phyloP scores from a whole-genome alignment of 92 coral and sea anemone species.

The Umimayanthus kanabou region DNA sequence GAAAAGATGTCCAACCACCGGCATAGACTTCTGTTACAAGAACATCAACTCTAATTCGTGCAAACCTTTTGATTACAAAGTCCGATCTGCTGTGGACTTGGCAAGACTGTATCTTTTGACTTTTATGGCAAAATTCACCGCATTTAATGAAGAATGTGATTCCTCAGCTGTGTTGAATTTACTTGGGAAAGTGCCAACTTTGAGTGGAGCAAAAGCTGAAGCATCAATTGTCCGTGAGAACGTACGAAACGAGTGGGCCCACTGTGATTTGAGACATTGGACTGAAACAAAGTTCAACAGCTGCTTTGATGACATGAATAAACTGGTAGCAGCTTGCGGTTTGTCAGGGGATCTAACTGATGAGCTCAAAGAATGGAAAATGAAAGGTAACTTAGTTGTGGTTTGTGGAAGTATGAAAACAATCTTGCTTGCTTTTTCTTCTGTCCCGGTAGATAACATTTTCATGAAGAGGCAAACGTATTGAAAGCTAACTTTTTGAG shows the following conservation, averaged over 20 bases:
- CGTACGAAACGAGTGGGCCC: slow-evolving; percentile 65
- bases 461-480: too few relatives aligned
- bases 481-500: too few relatives aligned
- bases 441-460: too few relatives aligned
- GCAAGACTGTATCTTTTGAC: slow-evolving; percentile 53
- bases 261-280: slow-evolving; percentile 54
- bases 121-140: slow-evolving; percentile 57
- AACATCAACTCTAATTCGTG: slow-evolving; percentile 37
- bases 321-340: slow-evolving; percentile 1
- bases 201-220: slow-evolving; percentile 7
- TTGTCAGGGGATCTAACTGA: not conserved
- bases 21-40: not conserved
- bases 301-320: slow-evolving; percentile 52
- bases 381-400: too few relatives aligned
- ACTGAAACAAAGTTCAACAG: slow-evolving; percentile 27
- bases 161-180: slow-evolving; percentile 40
- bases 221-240: slow-evolving; percentile 43
- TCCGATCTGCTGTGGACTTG: slow-evolving; percentile 30
- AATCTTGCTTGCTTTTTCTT: too few relatives aligned
- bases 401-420: too few relatives aligned
- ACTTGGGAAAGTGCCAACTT: slow-evolving; percentile 40
- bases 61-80: slow-evolving; percentile 32
- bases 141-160: slow-evolving; percentile 53
- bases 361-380: not conserved
- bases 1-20: not conserved